A percentile compares a stretch with the other conserved stretches of the same genome.
phyloP scores from a whole-genome alignment of 2,888 invertebrate species.

The Hymenopus coronatus region DNA sequence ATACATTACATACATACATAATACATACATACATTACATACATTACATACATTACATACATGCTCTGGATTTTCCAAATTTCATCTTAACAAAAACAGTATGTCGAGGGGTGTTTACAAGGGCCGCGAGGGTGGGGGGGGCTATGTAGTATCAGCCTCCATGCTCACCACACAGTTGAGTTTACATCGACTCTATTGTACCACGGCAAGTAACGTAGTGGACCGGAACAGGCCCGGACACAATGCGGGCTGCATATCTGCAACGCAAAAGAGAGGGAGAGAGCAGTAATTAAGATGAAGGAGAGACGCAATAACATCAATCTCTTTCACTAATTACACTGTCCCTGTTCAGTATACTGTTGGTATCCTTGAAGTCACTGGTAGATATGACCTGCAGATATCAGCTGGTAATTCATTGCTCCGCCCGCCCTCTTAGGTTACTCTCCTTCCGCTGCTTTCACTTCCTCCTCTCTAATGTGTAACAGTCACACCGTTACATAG shows the following conservation, averaged over 20 bases:
- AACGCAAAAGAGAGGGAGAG: not conserved
- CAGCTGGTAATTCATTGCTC: not conserved
- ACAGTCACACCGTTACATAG: no score
- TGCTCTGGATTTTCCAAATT: no score
- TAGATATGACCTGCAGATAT: not conserved
- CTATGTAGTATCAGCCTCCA: no score
- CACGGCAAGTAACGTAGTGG: no score
- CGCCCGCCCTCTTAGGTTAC: not conserved
- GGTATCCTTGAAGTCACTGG: not conserved
- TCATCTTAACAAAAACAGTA: no score
- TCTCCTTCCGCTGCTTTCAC: not conserved
- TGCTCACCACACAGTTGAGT: no score
- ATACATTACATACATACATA: no score
- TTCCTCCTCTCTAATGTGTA: not conserved
- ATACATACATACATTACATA: no score
- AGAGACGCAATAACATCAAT: not conserved
- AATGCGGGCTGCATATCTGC: not conserved
- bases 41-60: no score
- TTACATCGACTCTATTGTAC: not conserved
- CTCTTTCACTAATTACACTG: not conserved
- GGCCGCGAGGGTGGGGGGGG: no score
- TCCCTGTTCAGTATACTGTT: not conserved
- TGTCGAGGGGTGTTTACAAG: no score
- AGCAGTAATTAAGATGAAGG: not conserved
- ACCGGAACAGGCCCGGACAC: not conserved